These are phyloP conservation scores for Acipenser ruthenus DNA, from an alignment of 2,797 vertebrate species.

Conservation along the genomic window DNA sequence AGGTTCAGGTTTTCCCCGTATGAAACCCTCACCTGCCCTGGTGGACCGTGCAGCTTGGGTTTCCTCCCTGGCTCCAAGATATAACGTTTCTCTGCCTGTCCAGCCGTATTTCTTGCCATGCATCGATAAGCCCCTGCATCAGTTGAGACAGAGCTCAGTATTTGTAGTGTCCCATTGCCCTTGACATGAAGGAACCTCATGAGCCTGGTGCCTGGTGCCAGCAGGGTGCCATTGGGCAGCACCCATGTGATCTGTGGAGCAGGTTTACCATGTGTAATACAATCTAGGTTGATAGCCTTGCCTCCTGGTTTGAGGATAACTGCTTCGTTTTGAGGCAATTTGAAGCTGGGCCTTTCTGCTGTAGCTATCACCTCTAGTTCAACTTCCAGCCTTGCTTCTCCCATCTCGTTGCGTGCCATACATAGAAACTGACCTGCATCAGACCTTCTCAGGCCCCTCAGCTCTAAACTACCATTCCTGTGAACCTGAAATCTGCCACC, in stretches of 20 bases:
- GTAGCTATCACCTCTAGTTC: conserved; percentile 58
- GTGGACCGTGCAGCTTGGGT: conserved; percentile 53
- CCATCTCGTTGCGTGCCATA: conserved; percentile 53
- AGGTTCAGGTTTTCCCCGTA: conserved; percentile 56
- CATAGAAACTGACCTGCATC: conserved; percentile 61
- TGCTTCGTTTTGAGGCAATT: conserved; percentile 62
- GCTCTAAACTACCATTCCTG: conserved; percentile 59
- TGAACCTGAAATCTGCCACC: conserved; percentile 67
- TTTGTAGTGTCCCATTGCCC: conserved; percentile 55
- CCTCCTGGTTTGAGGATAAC: conserved; percentile 53
- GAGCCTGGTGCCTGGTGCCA: conserved; percentile 49
- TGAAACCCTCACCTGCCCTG: conserved; percentile 56
- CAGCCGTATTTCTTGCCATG: conserved; percentile 62
- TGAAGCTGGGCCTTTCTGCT: conserved; percentile 67
- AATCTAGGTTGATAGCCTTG: conserved; percentile 45
- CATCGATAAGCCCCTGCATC: conserved; percentile 69
- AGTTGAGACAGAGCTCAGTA: conserved; percentile 35
- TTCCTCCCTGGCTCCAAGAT: conserved; percentile 57
- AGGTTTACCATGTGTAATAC: conserved; percentile 59
- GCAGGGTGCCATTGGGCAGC: conserved; percentile 57
- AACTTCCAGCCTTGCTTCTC: conserved; percentile 54
- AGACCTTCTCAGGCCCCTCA: conserved; percentile 60
- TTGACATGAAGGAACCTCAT: conserved; percentile 52
- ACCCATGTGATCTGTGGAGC: conserved; percentile 61
- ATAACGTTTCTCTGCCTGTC: conserved; percentile 65